A percentile compares a stretch with the other conserved stretches of the same genome.
Conservation (phyloP, 2,888 invertebrate genomes). For the Cyclophora punctaria region DNA sequence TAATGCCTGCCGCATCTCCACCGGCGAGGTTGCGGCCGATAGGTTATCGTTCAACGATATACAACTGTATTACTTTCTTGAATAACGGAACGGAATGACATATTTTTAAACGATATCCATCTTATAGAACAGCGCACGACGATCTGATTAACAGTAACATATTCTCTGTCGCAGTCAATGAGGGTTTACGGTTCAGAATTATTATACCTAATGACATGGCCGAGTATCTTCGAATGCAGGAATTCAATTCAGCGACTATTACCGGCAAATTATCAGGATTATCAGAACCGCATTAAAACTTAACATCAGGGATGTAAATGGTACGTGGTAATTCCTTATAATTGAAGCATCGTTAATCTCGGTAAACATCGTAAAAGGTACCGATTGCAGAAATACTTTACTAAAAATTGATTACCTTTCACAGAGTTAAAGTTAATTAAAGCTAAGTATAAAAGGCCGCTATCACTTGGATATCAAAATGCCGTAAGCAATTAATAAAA, state of each 20-base stretch:
- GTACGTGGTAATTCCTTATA: background rate
- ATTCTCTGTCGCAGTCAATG: constrained; percentile 47
- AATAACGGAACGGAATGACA: constrained; percentile 65
- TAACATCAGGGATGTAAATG: constrained; percentile 5
- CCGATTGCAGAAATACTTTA: too few species aligned
- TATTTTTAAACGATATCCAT: constrained; percentile 62
- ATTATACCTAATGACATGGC: constrained; percentile 1
- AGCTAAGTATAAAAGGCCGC: too few species aligned
- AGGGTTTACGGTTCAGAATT: constrained; percentile 35
- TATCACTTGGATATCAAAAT: too few species aligned
- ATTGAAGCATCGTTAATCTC: too few species aligned
- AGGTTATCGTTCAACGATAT: constrained; percentile 63
- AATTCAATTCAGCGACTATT: too few species aligned
- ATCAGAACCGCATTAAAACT: constrained; percentile 27
- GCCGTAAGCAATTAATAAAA: too few species aligned
- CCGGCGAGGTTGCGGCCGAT: constrained; percentile 48
- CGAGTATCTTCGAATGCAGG: background rate
- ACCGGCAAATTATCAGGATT: constrained; percentile 27
- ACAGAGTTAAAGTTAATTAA: too few species aligned
- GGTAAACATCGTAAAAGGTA: too few species aligned
- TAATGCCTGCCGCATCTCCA: constrained; percentile 59
- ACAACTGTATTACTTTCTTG: constrained; percentile 55
- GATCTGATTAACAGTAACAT: constrained; percentile 52
- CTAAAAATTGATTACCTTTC: too few species aligned
- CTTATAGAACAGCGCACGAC: constrained; percentile 52